Conservation (phyloP, 2,797 vertebrate genomes). For the Enteromius fasciolatus region DNA sequence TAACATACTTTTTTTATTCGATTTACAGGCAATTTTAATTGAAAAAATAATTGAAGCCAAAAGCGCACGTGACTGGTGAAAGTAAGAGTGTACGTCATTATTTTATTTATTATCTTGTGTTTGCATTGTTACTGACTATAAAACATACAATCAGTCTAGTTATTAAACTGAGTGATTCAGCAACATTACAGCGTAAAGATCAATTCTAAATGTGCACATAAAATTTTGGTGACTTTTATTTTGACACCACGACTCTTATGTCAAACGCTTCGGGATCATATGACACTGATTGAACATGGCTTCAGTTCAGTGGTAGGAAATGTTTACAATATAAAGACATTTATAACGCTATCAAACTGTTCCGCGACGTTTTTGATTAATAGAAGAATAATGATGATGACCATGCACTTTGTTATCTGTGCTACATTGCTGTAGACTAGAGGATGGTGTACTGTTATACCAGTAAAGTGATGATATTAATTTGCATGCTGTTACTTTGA, state of each 20-base stretch:
- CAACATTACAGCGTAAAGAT: too few species aligned
- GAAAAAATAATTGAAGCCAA: background rate
- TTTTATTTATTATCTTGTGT: too few species aligned
- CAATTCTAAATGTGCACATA: background rate
- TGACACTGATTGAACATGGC: constrained; percentile 77
- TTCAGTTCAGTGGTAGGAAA: constrained; percentile 79
- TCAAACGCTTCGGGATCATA: constrained; percentile 61
- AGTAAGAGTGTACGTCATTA: too few species aligned
- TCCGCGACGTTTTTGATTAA: background rate
- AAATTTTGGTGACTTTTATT: constrained; percentile 36
- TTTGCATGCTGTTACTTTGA: background rate
- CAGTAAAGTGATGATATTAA: background rate
- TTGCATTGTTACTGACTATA: too few species aligned
- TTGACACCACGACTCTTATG: background rate
- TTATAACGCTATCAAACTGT: background rate
- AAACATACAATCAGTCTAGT: background rate
- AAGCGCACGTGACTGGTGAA: background rate
- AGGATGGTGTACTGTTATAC: background rate
- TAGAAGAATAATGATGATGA: background rate
- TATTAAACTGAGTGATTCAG: background rate
- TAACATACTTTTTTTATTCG: background rate
- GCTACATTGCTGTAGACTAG: background rate
- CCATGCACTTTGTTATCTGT: background rate
- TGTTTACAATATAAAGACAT: constrained; percentile 48
- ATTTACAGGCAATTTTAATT: background rate